Evolutionary conservation across 2,113 vertebrate genomes (phyloP).

Genomic region (Colius striatus): DNA sequence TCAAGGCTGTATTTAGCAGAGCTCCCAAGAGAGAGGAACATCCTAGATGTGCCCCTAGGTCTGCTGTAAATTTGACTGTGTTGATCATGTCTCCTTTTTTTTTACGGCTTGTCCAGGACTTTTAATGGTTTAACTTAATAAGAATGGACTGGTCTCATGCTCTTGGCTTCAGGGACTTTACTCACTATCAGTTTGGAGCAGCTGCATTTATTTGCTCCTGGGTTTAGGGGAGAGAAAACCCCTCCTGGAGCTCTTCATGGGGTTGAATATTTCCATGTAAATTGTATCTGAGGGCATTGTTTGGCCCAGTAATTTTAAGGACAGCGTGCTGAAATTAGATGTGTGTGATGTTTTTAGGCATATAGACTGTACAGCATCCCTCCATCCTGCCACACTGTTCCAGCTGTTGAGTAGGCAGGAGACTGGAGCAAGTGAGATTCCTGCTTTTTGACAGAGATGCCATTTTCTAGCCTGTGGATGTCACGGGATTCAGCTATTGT

Average conservation of each 20-base stretch:
- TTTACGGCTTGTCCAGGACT: constrained; percentile 37
- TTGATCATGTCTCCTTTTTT: neutral
- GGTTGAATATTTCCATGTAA: constrained; percentile 11
- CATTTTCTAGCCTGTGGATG: neutral
- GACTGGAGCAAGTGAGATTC: neutral
- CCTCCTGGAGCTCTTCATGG: neutral
- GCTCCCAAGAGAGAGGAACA: neutral
- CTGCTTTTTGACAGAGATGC: neutral
- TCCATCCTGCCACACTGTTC: neutral
- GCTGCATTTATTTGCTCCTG: constrained; percentile 37
- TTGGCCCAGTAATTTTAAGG: constrained; percentile 29
- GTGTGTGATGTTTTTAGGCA: neutral
- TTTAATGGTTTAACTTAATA: constrained; percentile 49
- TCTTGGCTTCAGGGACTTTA: constrained; percentile 39
- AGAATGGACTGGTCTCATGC: constrained; percentile 26
- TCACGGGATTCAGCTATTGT: neutral
- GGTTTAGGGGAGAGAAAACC: constrained; percentile 29
- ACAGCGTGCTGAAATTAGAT: constrained; percentile 1
- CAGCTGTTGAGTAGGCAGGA: neutral
- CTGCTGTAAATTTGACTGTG: constrained; percentile 42
- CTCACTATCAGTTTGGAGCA: constrained; percentile 44
- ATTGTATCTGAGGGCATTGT: constrained; percentile 13
- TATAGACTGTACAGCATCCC: neutral
- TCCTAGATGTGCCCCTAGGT: constrained; percentile 8
- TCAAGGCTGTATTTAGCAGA: neutral